A percentile compares a stretch with the other conserved stretches of the same genome.
phyloP scores from a whole-genome alignment of 2,888 invertebrate species.

The Drosophila putrida region DNA sequence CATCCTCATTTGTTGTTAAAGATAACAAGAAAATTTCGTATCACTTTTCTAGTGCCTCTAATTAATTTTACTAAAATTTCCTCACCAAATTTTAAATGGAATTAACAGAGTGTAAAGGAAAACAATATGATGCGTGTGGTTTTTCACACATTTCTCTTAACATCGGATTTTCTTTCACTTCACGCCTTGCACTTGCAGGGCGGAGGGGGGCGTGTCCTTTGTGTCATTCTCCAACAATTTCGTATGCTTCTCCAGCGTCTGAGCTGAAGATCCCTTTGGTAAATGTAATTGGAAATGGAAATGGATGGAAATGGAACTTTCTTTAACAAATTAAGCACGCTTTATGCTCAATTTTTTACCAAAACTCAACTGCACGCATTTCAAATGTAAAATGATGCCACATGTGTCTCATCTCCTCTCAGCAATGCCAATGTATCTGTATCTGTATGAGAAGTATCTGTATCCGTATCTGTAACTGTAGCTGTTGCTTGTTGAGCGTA shows the following conservation, averaged over 20 bases:
- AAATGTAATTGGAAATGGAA: constrained; percentile 18
- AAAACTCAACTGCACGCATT: constrained; percentile 56
- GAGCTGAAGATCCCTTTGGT: constrained; percentile 36
- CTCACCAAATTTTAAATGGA: constrained; percentile 26
- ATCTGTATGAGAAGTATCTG: constrained; percentile 22
- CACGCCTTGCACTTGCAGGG: constrained; percentile 64
- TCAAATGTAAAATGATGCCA: constrained; percentile 76
- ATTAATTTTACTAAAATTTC: constrained; percentile 84
- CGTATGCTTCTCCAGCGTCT: constrained; percentile 72
- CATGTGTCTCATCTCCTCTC: constrained; percentile 55
- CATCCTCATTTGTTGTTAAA: neutral
- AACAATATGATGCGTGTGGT: constrained; percentile 60
- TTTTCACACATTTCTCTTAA: constrained; percentile 70
- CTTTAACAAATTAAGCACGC: constrained; percentile 76
- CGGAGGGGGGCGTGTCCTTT: constrained; percentile 57
- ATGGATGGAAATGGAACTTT: constrained; percentile 63
- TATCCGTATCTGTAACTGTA: constrained; percentile 36
- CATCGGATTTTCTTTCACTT: constrained; percentile 40
- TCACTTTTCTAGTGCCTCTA: constrained; percentile 58
- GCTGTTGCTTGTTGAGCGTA: constrained; percentile 53
- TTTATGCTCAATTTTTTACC: constrained; percentile 76
- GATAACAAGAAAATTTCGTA: constrained; percentile 40
- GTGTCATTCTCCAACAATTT: constrained; percentile 77
- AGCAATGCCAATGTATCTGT: constrained; percentile 29
- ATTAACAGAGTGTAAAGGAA: constrained; percentile 32